Base-by-base conservation (phyloP, 2,113 vertebrate species). In the Passer montanus region DNA sequence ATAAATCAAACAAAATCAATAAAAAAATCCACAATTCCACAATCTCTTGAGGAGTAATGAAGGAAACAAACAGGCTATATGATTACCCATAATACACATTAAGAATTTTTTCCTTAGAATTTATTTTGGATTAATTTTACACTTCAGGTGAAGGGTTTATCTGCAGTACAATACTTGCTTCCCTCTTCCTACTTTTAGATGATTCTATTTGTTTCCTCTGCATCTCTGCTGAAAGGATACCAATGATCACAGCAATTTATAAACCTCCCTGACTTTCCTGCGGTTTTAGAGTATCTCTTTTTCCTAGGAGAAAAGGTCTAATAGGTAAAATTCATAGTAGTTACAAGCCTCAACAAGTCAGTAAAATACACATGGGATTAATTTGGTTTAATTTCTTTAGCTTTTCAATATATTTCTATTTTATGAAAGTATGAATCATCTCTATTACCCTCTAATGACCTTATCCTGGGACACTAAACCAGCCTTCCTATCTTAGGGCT, bases 341-440 rank as follows among this genome's bases (percentile, higher is more conserved):
- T 56, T 93, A 90, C 53, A 95, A 92, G 56, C 10, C 79, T 86
- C 81, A 96, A 95, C 63, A 85, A 88, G 72, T 70, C 75, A 90
- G 53, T 35, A 53, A 68, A 68, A 78, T 73, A 80, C 74, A 84
- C 37, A 41, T 73, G 67, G 81, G 81, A 90, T 95, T 69, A 33
- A 83, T 93, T 93, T 85, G 15, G 43, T 74, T 94, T 94, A 85
- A 79, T 91, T 85, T 92, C 59, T 87, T 91, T 73, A 86, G 46
- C 62, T n/a, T 92, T 93, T 93, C 80, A 84, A 35, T 83, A 91
- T 81, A 72, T 31, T 89, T 80, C 73, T 78, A 19, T 86, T 92
- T 95, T 80, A 95, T 90, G 81, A 77, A 94, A 82, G 55, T 78
- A 91, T 91, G 84, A 91, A 93, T 84, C 78, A 84, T 81, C 26